Evolutionary conservation across 2,797 vertebrate genomes (phyloP).

Genomic region (Onychomys arenicola): DNA sequence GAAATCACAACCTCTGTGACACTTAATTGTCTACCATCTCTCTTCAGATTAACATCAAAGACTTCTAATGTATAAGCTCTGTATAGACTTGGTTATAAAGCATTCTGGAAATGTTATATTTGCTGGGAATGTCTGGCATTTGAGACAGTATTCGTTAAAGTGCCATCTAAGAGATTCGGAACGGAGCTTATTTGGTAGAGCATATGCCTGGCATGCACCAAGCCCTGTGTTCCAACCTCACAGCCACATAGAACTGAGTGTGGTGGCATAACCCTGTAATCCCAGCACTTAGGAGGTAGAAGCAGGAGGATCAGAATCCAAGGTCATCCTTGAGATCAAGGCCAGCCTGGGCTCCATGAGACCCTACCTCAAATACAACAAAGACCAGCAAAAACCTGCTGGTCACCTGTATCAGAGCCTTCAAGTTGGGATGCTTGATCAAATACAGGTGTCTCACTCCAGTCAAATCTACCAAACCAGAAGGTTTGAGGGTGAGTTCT

Average conservation of each 20-base stretch:
- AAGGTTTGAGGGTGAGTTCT: background rate
- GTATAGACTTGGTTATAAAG: background rate
- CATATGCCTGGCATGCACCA: background rate
- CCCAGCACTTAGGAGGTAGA: background rate
- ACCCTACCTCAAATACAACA: background rate
- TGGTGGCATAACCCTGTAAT: background rate
- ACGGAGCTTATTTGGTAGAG: background rate
- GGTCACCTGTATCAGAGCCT: background rate
- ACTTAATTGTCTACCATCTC: background rate
- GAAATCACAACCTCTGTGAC: background rate
- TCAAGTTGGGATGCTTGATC: background rate
- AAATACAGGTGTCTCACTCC: background rate
- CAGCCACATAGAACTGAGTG: too few relatives aligned
- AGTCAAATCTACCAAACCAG: background rate
- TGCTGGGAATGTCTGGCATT: background rate
- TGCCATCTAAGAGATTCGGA: background rate
- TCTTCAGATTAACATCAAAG: slow-evolving; percentile 35
- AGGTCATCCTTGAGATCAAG: background rate
- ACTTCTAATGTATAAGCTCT: slow-evolving; percentile 1
- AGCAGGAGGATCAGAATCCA: too few relatives aligned
- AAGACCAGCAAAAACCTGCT: background rate
- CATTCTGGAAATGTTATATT: background rate
- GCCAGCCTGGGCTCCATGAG: background rate
- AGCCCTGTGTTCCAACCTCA: background rate
- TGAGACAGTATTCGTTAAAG: background rate